Percentiles rank a stretch among this genome's conserved stretches.
Conservation (phyloP, 2,888 invertebrate species). For the Podotricha telesiphe region DNA sequence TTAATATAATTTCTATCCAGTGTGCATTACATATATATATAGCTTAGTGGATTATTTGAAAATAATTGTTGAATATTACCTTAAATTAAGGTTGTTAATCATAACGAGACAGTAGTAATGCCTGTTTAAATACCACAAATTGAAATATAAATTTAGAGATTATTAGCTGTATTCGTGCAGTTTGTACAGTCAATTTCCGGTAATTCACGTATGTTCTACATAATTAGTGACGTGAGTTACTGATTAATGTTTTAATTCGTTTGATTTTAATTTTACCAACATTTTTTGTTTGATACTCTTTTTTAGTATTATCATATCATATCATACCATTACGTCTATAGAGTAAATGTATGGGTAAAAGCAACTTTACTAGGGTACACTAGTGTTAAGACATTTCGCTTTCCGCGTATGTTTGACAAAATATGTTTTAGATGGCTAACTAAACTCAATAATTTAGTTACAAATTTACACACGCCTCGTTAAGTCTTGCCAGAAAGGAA, state of each 20-base stretch:
- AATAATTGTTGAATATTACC: conserved; percentile 14
- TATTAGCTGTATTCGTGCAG: conserved; percentile 27
- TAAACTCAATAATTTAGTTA: too few relatives aligned
- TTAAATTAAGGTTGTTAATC: conserved; percentile 32
- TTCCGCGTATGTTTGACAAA: too few relatives aligned
- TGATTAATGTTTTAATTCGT: conserved; percentile 36
- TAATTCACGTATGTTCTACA: conserved; percentile 22
- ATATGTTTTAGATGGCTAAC: too few relatives aligned
- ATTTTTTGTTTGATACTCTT: background rate
- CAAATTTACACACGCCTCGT: too few relatives aligned
- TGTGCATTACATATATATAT: too few relatives aligned
- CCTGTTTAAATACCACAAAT: conserved; percentile 37
- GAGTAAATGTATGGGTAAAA: too few relatives aligned
- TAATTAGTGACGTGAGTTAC: conserved; percentile 28
- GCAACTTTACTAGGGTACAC: too few relatives aligned
- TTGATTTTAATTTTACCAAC: background rate
- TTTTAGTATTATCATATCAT: too few relatives aligned
- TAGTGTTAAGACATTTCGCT: too few relatives aligned
- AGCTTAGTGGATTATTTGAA: background rate
- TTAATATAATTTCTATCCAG: too few relatives aligned
- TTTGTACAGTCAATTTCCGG: conserved; percentile 31
- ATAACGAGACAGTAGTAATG: conserved; percentile 29
- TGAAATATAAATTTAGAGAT: conserved; percentile 38
- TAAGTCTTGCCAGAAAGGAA: too few relatives aligned
- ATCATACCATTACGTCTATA: too few relatives aligned